Percentiles rank a stretch among this genome's conserved stretches.
Evolutionary conservation across 1,140 invertebrate species (phyloP).

Genomic region (Drosophila obscura): DNA sequence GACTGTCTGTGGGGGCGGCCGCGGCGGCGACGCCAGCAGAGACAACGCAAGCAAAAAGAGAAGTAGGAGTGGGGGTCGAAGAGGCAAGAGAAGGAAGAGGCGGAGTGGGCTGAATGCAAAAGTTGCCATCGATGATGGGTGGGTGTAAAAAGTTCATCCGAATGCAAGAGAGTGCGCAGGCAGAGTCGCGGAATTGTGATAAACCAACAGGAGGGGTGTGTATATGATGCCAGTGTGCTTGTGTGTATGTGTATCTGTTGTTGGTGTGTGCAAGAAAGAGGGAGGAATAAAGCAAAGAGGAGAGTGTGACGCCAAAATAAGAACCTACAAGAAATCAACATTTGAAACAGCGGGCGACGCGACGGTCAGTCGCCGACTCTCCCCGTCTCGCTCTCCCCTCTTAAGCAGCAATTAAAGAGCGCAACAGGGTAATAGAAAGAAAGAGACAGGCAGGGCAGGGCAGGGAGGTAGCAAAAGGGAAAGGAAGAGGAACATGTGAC

Average conservation of each 20-base stretch:
- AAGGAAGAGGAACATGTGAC: constrained; percentile 68
- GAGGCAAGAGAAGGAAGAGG: constrained; percentile 3
- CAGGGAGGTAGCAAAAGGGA: constrained; percentile 20
- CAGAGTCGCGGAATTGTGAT: constrained; percentile 42
- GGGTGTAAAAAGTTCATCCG: constrained; percentile 74
- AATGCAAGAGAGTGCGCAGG: constrained; percentile 54
- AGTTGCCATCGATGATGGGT: constrained; percentile 63
- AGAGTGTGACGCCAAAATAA: constrained; percentile 65
- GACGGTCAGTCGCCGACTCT: constrained; percentile 70
- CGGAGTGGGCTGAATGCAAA: constrained; percentile 62
- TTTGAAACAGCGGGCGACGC: constrained; percentile 72
- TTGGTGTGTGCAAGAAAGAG: constrained; percentile 27
- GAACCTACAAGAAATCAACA: constrained; percentile 73
- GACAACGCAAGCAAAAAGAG: constrained; percentile 11
- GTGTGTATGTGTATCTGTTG: not conserved
- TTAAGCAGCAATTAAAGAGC: constrained; percentile 66
- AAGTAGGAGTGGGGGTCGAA: constrained; percentile 7
- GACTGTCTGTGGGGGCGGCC: constrained; percentile 68
- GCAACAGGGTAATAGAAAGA: constrained; percentile 55
- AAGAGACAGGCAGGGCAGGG: not conserved
- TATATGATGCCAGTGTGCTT: not conserved
- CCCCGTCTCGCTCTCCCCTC: not conserved
- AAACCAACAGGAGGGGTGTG: constrained; percentile 59
- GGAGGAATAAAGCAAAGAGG: constrained; percentile 41
- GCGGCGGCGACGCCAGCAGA: constrained; percentile 62